Evolutionary conservation across 2,888 invertebrate species (phyloP).

Genomic region (Drosophila lacicola): DNA sequence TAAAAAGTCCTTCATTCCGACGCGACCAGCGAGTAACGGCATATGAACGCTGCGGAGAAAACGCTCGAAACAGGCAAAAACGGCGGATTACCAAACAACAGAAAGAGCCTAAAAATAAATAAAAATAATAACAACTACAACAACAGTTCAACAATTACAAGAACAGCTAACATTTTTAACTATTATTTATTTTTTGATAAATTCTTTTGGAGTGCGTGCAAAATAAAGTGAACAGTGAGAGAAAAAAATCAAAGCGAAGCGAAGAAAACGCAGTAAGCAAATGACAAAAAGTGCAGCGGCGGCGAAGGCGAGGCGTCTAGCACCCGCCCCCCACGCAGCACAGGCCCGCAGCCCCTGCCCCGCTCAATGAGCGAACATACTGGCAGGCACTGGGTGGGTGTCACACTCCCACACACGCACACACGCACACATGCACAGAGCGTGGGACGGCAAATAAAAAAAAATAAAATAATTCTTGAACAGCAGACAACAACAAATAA

Average conservation of each 20-base stretch:
- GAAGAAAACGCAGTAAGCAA: conserved; percentile 44
- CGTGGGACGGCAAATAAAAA: conserved; percentile 22
- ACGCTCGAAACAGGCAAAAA: conserved; percentile 57
- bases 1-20: conserved; percentile 85
- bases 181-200: conserved; percentile 49
- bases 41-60: conserved; percentile 72
- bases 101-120: conserved; percentile 23
- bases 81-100: conserved; percentile 62
- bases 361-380: conserved; percentile 15
- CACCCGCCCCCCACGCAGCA: conserved; percentile 9
- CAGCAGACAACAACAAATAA: conserved; percentile 35
- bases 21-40: conserved; percentile 84
- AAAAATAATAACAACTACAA: conserved; percentile 27
- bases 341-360: background rate
- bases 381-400: conserved; percentile 29
- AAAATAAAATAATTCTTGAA: conserved; percentile 13
- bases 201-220: conserved; percentile 66
- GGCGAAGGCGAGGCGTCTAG: conserved; percentile 61
- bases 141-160: conserved; percentile 21
- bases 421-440: background rate
- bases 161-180: conserved; percentile 2
- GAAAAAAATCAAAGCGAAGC: conserved; percentile 10
- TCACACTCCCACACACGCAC: conserved; percentile 13
- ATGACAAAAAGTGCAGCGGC: conserved; percentile 62
- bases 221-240: conserved; percentile 23